phyloP scores from a whole-genome alignment of 1,140 invertebrate species.

The Drosophila orosa region DNA sequence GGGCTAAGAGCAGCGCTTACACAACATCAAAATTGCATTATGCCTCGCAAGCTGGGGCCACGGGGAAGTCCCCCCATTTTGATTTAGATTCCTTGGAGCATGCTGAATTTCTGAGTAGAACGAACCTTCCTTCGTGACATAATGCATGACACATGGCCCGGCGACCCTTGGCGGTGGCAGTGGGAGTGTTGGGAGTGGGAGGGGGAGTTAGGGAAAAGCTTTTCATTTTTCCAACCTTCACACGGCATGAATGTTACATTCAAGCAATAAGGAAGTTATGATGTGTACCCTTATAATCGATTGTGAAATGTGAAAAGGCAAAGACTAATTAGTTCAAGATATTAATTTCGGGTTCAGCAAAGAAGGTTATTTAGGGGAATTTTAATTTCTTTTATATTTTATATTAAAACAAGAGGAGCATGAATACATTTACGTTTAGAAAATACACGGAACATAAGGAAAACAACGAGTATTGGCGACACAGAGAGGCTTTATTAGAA shows the following conservation, averaged over 20 bases:
- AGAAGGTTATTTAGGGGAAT: neutral
- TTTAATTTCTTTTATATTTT: neutral
- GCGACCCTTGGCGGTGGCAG: conserved; percentile 1
- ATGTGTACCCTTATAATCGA: conserved; percentile 19
- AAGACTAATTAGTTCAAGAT: conserved; percentile 10
- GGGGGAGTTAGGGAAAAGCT: conserved; percentile 6
- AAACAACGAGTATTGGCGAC: neutral
- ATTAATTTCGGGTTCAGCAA: neutral
- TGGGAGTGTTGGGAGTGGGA: neutral
- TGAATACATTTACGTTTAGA: neutral
- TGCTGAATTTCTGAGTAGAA: conserved; percentile 46
- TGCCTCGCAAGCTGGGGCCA: conserved; percentile 28
- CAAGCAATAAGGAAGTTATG: neutral
- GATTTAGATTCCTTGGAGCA: conserved; percentile 52
- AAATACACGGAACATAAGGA: neutral
- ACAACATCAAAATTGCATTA: conserved; percentile 81
- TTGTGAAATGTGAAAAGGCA: conserved; percentile 17
- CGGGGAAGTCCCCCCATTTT: conserved; percentile 19
- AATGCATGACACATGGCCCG: conserved; percentile 41
- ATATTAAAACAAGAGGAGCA: neutral
- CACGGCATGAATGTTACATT: conserved; percentile 23
- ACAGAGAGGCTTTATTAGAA: too few relatives aligned
- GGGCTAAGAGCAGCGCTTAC: conserved; percentile 76
- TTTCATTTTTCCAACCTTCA: conserved; percentile 6
- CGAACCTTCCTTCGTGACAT: conserved; percentile 44